Base-by-base conservation (phyloP, 1,140 invertebrate genomes). In the Drosophila nasuta region DNA sequence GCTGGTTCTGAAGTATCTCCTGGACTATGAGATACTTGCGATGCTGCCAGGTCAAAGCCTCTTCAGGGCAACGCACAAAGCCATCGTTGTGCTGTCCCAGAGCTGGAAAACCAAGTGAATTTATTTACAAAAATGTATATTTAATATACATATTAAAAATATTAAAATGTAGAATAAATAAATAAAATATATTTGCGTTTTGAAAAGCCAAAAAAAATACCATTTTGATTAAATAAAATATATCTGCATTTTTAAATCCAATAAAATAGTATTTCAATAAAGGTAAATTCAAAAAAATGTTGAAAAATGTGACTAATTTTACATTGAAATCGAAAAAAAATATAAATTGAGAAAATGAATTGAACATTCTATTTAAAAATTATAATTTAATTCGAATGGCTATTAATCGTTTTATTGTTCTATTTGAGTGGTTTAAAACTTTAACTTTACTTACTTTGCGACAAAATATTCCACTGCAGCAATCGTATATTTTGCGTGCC, bases 381-480 rank as follows among this genome's bases (percentile, higher is more conserved):
- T 20, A 3, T 20, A 20, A 20, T 20, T 20, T 20, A 20, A 20
- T 25, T 25, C 3, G 20, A 25, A 25, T 25, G 0, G 2, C 20
- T 20, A 20, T 3, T 20, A 20, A 20, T 13, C 0, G 13, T 13
- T 13, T 13, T 13, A 20, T 20, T 20, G 2, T 20, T 20, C 1
- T 3, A 20, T 20, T 20, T 20, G 2, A 20, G 3, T 20, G 20
- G 0, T 20, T 20, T 11, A 20, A 20, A 59, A 35, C 5, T 59
- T 35, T 25, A 54, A 56, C 6, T 15, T 0, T 28, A 80, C 89
- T 92, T 93, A 96, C 96, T 95, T 94, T 96, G 96, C 11, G 96
- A 95, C 5, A 96, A 92, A 73, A 96, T 94, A 89, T 96, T 96
- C 96, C 96, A 96, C 79, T 96, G 96, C 77, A 96, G 93, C 15